Evolutionary conservation across 1,140 invertebrate genomes (phyloP).

Genomic region (Alviniconcha marisindica): DNA sequence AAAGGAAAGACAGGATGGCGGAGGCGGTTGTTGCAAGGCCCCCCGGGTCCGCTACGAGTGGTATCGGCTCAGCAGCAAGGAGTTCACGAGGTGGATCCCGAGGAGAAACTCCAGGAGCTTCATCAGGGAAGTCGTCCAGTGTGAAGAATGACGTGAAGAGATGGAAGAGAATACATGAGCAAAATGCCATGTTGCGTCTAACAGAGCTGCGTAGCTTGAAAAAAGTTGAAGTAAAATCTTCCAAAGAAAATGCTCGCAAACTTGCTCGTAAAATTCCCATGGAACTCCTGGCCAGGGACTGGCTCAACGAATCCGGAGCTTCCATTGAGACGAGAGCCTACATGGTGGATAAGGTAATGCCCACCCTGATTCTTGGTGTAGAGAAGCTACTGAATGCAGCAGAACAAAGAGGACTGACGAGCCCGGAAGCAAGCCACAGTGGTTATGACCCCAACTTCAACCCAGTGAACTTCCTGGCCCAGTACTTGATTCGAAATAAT

Average conservation of each 20-base stretch:
- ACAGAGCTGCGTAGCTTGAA: slow-evolving; percentile 66
- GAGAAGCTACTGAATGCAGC: slow-evolving; percentile 75
- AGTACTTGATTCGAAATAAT: slow-evolving; percentile 76
- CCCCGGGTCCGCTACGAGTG: neutral
- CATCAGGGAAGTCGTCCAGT: slow-evolving; percentile 35
- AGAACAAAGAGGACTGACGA: slow-evolving; percentile 67
- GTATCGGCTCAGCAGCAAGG: neutral
- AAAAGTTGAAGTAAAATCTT: slow-evolving; percentile 60
- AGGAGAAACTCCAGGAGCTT: slow-evolving; percentile 20
- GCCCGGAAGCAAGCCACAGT: slow-evolving; percentile 53
- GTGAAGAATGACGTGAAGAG: slow-evolving; percentile 65
- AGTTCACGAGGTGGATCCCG: slow-evolving; percentile 1
- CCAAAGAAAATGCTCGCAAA: slow-evolving; percentile 64
- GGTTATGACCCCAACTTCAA: slow-evolving; percentile 73
- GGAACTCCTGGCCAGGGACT: slow-evolving; percentile 73
- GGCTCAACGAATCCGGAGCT: slow-evolving; percentile 70
- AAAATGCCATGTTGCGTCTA: slow-evolving; percentile 71
- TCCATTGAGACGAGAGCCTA: slow-evolving; percentile 72
- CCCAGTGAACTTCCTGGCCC: slow-evolving; percentile 75
- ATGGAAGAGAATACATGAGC: slow-evolving; percentile 71
- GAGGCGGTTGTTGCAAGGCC: neutral
- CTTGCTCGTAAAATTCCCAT: slow-evolving; percentile 73
- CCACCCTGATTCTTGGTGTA: slow-evolving; percentile 74
- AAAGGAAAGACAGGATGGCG: neutral
- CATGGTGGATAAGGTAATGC: slow-evolving; percentile 74